Conservation (phyloP, 1,140 invertebrate genomes). For the Amphibalanus amphitrite region DNA sequence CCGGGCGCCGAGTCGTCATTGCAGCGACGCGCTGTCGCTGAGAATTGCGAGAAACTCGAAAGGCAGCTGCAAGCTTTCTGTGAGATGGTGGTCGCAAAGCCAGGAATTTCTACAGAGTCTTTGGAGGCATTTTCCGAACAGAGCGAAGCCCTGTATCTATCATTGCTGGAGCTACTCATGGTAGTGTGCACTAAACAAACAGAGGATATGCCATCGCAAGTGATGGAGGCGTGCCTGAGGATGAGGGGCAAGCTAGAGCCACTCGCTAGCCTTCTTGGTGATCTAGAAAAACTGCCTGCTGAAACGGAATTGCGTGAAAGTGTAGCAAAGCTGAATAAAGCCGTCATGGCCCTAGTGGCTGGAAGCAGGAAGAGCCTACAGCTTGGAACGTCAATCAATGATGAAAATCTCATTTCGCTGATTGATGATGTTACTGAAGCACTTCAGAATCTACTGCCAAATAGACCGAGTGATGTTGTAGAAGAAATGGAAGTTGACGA, state of each 20-base stretch:
- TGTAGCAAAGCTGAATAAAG: background rate
- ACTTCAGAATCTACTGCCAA: background rate
- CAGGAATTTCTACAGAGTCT: background rate
- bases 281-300: background rate
- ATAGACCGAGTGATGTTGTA: too few relatives aligned
- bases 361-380: background rate
- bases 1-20: background rate
- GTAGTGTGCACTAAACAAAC: background rate
- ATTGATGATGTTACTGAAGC: background rate
- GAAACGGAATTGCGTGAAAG: background rate
- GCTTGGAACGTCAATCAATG: background rate
- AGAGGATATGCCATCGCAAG: background rate
- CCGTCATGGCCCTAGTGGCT: background rate
- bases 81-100: background rate
- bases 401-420: background rate
- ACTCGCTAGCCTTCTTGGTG: background rate
- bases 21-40: background rate
- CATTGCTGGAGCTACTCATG: background rate
- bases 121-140: background rate
- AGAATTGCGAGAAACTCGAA: background rate
- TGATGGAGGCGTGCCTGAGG: background rate
- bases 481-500: too few relatives aligned
- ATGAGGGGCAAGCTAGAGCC: background rate
- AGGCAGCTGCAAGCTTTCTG: background rate
- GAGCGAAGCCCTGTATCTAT: background rate